phyloP scores from a whole-genome alignment of 2,113 vertebrate species.

The Cebidichthys violaceus region DNA sequence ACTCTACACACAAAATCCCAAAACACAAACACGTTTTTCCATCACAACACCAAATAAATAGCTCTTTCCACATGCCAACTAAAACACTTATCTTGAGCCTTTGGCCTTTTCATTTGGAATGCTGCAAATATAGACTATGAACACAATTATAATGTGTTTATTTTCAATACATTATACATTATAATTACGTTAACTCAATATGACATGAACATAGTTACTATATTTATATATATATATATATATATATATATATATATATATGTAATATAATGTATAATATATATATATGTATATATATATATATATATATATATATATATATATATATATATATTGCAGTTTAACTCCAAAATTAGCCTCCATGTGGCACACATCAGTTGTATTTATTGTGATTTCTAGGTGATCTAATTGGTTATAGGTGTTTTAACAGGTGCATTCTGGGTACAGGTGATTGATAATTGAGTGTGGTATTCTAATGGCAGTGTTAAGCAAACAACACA shows the following conservation, averaged over 20 bases:
- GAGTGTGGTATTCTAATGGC: no score
- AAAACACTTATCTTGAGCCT: not conserved
- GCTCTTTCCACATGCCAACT: not conserved
- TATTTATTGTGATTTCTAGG: no score
- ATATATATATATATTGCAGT: not conserved
- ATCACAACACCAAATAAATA: not conserved
- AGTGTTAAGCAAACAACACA: no score
- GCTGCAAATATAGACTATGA: not conserved
- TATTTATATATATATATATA: not conserved
- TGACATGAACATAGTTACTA: not conserved
- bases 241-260: not conserved
- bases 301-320: no score
- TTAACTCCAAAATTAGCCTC: not conserved
- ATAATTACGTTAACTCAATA: not conserved
- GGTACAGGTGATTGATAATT: no score
- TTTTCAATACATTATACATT: not conserved
- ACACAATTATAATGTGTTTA: not conserved
- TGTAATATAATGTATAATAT: not conserved
- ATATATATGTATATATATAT: no score
- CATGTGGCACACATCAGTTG: not conserved
- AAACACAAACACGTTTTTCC: not conserved
- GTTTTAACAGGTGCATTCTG: no score
- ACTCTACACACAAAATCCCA: not conserved
- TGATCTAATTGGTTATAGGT: no score
- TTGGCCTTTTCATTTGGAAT: not conserved